Conservation (phyloP, 2,113 vertebrate genomes). For the Chitala chitala region DNA sequence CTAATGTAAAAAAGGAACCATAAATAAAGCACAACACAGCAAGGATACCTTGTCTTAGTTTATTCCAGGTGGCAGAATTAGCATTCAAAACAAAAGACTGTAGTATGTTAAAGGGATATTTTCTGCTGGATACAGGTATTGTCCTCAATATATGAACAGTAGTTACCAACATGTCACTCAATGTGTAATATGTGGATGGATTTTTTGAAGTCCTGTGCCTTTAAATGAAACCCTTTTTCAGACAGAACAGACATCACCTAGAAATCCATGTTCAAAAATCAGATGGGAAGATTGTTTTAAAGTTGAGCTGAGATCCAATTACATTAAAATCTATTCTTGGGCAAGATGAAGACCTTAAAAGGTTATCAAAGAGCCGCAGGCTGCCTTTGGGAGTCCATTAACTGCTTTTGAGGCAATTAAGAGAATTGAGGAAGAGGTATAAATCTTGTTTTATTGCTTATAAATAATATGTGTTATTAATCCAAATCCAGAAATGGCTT, state of each 20-base stretch:
- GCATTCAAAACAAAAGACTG: not conserved
- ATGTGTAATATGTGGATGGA: not conserved
- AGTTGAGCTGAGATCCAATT: constrained; percentile 28
- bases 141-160: no score
- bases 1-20: no score
- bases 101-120: not conserved
- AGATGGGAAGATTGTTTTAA: no score
- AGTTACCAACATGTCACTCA: not conserved
- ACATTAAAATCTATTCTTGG: constrained; percentile 31
- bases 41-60: no score
- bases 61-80: not conserved
- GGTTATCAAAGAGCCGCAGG: constrained; percentile 40
- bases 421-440: constrained; percentile 32
- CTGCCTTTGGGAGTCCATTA: constrained; percentile 25
- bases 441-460: constrained; percentile 42
- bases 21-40: no score
- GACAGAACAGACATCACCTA: not conserved
- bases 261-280: not conserved
- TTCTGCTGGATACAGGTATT: not conserved
- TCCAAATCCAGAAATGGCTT: constrained; percentile 36
- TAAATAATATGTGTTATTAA: constrained; percentile 35
- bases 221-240: not conserved
- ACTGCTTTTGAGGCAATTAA: constrained; percentile 21
- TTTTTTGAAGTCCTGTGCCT: not conserved
- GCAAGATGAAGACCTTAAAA: constrained; percentile 36